Evolutionary conservation across 1,140 invertebrate species (phyloP), one percentile per base, ranked within the genome.

Genomic region (Dendroctonus valens): DNA sequence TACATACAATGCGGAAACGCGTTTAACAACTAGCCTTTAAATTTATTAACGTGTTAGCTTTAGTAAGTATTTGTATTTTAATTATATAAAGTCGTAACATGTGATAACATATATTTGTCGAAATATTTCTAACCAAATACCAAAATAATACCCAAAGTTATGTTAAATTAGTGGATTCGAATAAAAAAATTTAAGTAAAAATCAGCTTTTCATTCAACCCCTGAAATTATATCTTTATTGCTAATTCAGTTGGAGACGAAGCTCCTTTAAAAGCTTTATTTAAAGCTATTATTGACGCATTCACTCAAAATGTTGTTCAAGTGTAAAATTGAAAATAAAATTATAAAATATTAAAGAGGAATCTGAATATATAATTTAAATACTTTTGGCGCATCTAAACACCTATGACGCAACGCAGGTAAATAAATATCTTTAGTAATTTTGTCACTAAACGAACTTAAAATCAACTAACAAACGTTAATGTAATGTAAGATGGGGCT

Each of bases 71-170:
- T 26, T 53, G 6, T 53, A 26, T 53, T 53, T 53, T 53, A 5
- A 53, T n/a, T 58, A 26, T 44, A 6, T 26, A 15, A 15, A 44
- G 9, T 44, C 7, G 11, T 15, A 42, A 14, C 46, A 44, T 58
- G 55, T 58, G 52, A 54, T 54, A 54, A 54, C 52, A 54, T 37
- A 15, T 37, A 52, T 9, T 14, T 52, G 9, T 54, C 40, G 37
- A 54, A 39, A 40, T 7, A 54, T 54, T 54, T 54, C 38, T 38
- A 54, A 37, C 15, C 38, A 54, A 39, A 39, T 54, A 54, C 52
- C 52, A 54, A 54, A 39, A 54, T 54, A 54, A 54, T 54, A 54
- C 52, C 52, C 38, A 54, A 54, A 44, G 15, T 15, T 38, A 42
- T 58, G 41, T 58, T 7, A 58, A 58, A 41, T 48, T 48, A 48